Evolutionary conservation across 2,888 invertebrate species (phyloP), one percentile per base, ranked within the genome.

Genomic region (Brenthis hecate): DNA sequence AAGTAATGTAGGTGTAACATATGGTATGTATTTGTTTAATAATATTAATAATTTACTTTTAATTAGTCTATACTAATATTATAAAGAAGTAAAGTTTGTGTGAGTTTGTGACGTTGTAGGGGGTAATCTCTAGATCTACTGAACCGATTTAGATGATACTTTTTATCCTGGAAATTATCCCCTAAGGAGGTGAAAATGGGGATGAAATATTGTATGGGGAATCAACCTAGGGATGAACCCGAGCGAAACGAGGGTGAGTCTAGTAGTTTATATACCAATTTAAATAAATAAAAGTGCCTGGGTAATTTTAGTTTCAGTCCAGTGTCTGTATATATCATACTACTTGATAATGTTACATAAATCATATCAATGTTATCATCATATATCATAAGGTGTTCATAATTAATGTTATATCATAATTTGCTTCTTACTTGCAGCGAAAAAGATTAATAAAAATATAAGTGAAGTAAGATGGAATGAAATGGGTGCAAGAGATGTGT

Each of bases 401-500:
- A 36, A 36, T 28, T 28, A 28, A 28, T 28, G 36, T 8, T 36
- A 36, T 36, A 36, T 8, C 36, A 48, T 58, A 23, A 48, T 14
- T 1, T 2, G n/a, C 55, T 8, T 28, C 28, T 55, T 50, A 50
- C 3, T 66, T 67, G 28, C 82, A 96, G 97, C 98, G 54, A 96
- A 96, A 71, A 97, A 96, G 93, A 93, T 97, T 68, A 91, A 92
- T 36, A 87, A 94, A 69, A 83, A 85, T 66, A 92, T 96, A 75
- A 94, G 95, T 57, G 87, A 93, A 77, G 91, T 97, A 11, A 87
- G 93, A 75, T 98, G 97, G 97, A 79, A 91, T 1, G 84, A 90
- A 61, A 95, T 95, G 94, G 91, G 89, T 36, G 94, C 96, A 1
- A 76, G 76, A 51, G 87, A 96, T 79, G 88, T 97, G 13, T 96